Conservation (phyloP, 2,113 vertebrate species). For the Danio rerio region DNA sequence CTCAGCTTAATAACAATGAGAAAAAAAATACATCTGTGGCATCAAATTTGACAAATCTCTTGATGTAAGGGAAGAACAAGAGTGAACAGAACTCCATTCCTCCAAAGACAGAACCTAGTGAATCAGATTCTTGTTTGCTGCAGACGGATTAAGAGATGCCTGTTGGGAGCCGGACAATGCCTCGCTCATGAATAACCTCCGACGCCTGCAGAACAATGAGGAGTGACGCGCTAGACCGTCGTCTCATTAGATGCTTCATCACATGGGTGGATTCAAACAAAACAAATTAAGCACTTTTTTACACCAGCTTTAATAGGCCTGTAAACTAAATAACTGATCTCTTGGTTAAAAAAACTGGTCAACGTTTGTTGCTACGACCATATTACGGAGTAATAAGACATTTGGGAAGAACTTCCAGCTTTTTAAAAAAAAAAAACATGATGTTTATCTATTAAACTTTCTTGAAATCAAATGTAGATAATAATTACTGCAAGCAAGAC, state of each 20-base stretch:
- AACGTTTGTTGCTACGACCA: neutral
- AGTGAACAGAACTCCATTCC: neutral
- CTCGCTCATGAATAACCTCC: slow-evolving; percentile 44
- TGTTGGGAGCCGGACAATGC: slow-evolving; percentile 58
- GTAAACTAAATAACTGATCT: slow-evolving; percentile 27
- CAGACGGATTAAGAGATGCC: slow-evolving; percentile 57
- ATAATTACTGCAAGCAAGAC: neutral
- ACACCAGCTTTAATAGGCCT: slow-evolving; percentile 29
- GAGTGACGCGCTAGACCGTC: slow-evolving; percentile 49
- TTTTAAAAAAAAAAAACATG: too few species aligned
- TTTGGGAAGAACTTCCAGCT: neutral
- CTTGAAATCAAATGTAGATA: neutral
- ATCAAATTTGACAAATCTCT: neutral
- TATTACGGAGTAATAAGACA: neutral
- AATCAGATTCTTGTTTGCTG: slow-evolving; percentile 42
- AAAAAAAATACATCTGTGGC: neutral
- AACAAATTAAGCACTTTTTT: slow-evolving; percentile 32
- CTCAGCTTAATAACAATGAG: neutral
- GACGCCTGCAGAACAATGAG: slow-evolving; percentile 57
- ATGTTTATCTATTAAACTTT: neutral
- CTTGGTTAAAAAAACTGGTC: neutral
- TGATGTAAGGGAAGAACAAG: slow-evolving; percentile 17
- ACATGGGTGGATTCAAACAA: slow-evolving; percentile 52
- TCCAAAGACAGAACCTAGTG: slow-evolving; percentile 21
- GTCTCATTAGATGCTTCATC: slow-evolving; percentile 56